Evolutionary conservation across 1,140 invertebrate genomes (phyloP).

Genomic region (Gyrodactylus salaris): DNA sequence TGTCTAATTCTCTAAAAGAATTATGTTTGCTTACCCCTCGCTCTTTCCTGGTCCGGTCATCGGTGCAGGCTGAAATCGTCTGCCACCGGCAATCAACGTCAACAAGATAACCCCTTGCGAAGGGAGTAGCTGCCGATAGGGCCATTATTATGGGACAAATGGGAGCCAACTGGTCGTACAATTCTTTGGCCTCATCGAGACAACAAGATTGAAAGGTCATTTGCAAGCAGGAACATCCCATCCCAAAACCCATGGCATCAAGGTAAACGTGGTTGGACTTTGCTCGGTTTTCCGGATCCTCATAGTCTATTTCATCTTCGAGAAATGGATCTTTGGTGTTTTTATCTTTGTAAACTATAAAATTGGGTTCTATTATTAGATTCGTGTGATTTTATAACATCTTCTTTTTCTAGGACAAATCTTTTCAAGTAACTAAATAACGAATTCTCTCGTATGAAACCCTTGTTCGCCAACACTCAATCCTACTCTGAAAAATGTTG

Average conservation of each 20-base stretch:
- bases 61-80: slow-evolving; percentile 64
- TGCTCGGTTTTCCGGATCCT: slow-evolving; percentile 20
- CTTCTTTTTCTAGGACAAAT: too few species aligned
- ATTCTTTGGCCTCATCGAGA: slow-evolving; percentile 57
- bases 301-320: slow-evolving; percentile 30
- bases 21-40: slow-evolving; percentile 31
- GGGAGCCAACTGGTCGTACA: slow-evolving; percentile 86
- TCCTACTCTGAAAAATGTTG: too few species aligned
- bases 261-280: slow-evolving; percentile 48
- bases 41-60: slow-evolving; percentile 73
- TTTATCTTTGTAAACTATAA: slow-evolving; percentile 49
- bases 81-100: slow-evolving; percentile 88
- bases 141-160: slow-evolving; percentile 88
- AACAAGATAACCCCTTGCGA: slow-evolving; percentile 58
- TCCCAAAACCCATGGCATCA: slow-evolving; percentile 97
- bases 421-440: too few species aligned
- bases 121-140: slow-evolving; percentile 66
- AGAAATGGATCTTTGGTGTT: slow-evolving; percentile 38
- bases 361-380: too few species aligned
- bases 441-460: too few species aligned
- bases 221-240: slow-evolving; percentile 91
- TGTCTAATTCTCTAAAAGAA: neutral
- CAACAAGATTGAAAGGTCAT: slow-evolving; percentile 68
- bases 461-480: too few species aligned
- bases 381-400: too few species aligned